Evolutionary conservation across 2,797 vertebrate species (phyloP), one percentile per base, ranked within the genome.

Genomic region (Chiloscyllium punctatum): DNA sequence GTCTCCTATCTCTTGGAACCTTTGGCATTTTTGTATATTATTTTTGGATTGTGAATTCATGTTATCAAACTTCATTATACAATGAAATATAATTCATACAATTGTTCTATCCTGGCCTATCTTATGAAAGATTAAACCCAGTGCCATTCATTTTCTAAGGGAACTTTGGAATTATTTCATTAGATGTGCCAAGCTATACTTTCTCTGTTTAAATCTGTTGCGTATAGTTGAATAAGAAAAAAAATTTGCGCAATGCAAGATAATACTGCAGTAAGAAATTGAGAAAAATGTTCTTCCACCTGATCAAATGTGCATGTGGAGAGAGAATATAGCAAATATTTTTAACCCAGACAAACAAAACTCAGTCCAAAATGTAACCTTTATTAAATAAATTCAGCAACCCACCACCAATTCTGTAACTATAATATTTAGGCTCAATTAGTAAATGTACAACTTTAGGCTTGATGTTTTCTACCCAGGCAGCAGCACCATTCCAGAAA

Each of bases 11-110:
- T 91, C 96, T 96, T 97, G 96, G 97, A 96, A 96, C 95, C 95
- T 96, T 97, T 97, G 97, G 96, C 97, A 95, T 94, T 16, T 33
- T 86, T 23, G 53, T 96, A 0, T 97, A 95, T 97, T 97, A 95
- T 96, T 96, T 62, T 96, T 97, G 96, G 97, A 97, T 96, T 71
- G n/a, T 37, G 53, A 95, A 42, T 95, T 87, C 96, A 94, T 96
- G 95, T 5, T 96, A 87, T 96, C 95, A 94, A 96, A 94, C 53
- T 95, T 77, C 74, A 95, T 96, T 96, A 96, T 96, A 95, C 95
- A 96, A 69, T 95, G 96, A 91, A 96, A 96, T 96, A 30, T 95
- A 77, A 94, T 94, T 94, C 48, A 94, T 94, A 71, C 68, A 74
- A 72, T 25, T 94, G 42, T 94, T 53, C 69, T 74, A 11, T 94